Conservation (phyloP, 2,113 vertebrate genomes). For the Cyprinodon tularosa region DNA sequence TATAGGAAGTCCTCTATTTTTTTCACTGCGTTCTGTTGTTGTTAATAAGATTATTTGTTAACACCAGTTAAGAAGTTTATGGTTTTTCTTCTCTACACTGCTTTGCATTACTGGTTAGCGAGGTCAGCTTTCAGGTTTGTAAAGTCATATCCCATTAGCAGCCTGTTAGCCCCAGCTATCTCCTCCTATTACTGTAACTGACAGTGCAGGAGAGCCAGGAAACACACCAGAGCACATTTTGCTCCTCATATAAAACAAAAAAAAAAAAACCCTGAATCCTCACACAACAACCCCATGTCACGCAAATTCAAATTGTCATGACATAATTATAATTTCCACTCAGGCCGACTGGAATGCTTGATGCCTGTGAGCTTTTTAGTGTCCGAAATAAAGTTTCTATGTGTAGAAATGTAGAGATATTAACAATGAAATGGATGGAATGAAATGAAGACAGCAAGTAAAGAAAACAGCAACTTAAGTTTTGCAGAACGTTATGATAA, state of each 20-base stretch:
- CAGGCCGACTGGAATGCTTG: no score
- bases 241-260: conserved; percentile 21
- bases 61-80: conserved; percentile 19
- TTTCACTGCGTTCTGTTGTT: conserved; percentile 7
- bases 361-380: no score
- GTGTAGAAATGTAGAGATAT: not conserved
- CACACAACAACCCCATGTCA: conserved; percentile 11
- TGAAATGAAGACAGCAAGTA: not conserved
- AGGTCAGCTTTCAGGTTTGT: conserved; percentile 64
- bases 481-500: no score
- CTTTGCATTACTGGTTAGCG: conserved; percentile 52
- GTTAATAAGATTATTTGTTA: conserved; percentile 24
- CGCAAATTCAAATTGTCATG: not conserved
- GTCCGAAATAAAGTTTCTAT: not conserved
- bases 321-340: not conserved
- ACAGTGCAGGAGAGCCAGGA: conserved; percentile 50
- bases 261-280: conserved; percentile 2
- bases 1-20: conserved; percentile 7
- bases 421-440: not conserved
- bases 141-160: conserved; percentile 69
- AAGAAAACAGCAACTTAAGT: not conserved
- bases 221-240: conserved; percentile 34
- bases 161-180: conserved; percentile 65
- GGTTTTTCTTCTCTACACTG: conserved; percentile 18
- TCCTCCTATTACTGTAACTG: conserved; percentile 69